These are phyloP conservation scores for Andrena trimmerana DNA, from an alignment of 2,888 invertebrate species.

Conservation along the genomic window DNA sequence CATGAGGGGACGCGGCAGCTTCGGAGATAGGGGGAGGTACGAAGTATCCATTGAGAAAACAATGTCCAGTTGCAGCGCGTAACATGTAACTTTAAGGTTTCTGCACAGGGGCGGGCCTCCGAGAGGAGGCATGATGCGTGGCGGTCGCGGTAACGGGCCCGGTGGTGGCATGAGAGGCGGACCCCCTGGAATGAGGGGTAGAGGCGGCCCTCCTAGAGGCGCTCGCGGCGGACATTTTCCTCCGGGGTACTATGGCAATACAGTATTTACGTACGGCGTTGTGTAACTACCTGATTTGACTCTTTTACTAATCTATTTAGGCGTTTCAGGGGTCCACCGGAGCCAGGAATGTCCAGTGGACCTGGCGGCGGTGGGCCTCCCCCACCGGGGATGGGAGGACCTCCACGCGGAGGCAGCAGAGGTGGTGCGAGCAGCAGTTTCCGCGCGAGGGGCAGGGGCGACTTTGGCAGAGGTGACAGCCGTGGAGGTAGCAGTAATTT, in stretches of 20 bases:
- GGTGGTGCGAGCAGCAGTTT: slow-evolving; percentile 77
- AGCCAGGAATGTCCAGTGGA: slow-evolving; percentile 78
- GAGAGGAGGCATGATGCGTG: slow-evolving; percentile 82
- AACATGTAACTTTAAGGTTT: background rate
- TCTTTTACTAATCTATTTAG: background rate
- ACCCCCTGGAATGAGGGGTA: slow-evolving; percentile 81
- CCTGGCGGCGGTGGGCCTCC: slow-evolving; percentile 78
- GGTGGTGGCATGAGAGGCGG: slow-evolving; percentile 83
- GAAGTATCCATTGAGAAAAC: background rate
- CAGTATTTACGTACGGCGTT: background rate
- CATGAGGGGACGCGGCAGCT: slow-evolving; percentile 81
- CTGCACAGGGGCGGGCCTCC: slow-evolving; percentile 79
- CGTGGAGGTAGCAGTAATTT: slow-evolving; percentile 79
- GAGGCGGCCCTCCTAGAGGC: slow-evolving; percentile 82
- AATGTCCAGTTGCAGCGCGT: background rate
- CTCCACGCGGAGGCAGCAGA: slow-evolving; percentile 80
- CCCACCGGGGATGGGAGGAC: slow-evolving; percentile 81
- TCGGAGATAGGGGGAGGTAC: slow-evolving; percentile 81
- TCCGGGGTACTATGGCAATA: slow-evolving; percentile 76
- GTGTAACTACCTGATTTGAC: background rate
- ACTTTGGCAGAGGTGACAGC: slow-evolving; percentile 84
- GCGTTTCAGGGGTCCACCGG: slow-evolving; percentile 78
- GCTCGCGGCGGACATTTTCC: slow-evolving; percentile 82
- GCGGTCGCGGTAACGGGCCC: slow-evolving; percentile 81
- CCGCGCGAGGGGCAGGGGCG: slow-evolving; percentile 80